These are phyloP conservation scores for Hydrophis major DNA, from an alignment of 2,797 vertebrate genomes.

Conservation along the genomic window DNA sequence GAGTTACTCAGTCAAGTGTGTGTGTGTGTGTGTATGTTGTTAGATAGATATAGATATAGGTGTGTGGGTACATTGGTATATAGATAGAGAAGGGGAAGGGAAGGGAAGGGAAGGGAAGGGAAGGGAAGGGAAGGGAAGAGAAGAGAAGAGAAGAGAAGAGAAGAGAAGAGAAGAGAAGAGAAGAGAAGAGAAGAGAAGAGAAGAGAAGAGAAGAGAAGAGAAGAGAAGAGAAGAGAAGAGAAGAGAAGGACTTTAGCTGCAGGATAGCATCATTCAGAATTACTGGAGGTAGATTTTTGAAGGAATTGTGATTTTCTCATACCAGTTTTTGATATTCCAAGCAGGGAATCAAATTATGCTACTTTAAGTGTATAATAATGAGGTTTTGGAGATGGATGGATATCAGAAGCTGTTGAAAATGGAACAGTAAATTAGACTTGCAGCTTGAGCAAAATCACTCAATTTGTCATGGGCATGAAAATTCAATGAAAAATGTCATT, in stretches of 20 bases:
- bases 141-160: too few relatives aligned
- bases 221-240: too few relatives aligned
- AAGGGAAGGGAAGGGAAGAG: too few relatives aligned
- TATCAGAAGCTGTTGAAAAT: background rate
- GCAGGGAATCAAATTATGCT: background rate
- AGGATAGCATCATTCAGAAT: slow-evolving; percentile 43
- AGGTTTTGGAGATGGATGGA: background rate
- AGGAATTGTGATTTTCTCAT: background rate
- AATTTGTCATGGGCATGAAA: background rate
- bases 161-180: too few relatives aligned
- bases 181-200: too few relatives aligned
- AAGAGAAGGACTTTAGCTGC: slow-evolving; percentile 41
- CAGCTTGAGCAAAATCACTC: background rate
- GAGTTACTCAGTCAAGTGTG: slow-evolving; percentile 28
- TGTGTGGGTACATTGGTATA: too few relatives aligned
- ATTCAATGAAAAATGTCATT: background rate
- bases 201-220: too few relatives aligned
- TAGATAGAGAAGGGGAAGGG: too few relatives aligned
- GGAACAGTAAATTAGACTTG: background rate
- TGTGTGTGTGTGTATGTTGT: too few relatives aligned
- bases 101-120: too few relatives aligned
- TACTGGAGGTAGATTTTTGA: slow-evolving; percentile 32
- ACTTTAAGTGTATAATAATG: background rate
- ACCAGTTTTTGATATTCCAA: background rate
- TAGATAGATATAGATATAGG: too few relatives aligned